Evolutionary conservation across 2,888 invertebrate genomes (phyloP).

Genomic region (Lottia gigantea): DNA sequence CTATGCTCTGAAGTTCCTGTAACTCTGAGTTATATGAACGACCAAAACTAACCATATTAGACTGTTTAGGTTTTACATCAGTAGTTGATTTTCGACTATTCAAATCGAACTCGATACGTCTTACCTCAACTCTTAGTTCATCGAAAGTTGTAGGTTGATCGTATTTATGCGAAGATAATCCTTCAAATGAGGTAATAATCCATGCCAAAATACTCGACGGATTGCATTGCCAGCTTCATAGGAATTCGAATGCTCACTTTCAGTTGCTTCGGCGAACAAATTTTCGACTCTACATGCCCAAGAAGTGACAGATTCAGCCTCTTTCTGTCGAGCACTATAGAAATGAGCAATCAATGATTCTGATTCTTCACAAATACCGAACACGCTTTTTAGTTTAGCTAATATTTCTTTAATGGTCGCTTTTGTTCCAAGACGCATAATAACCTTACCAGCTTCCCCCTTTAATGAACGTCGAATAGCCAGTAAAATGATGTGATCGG

Average conservation of each 20-base stretch:
- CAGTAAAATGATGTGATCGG: not conserved
- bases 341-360: slow-evolving; percentile 6
- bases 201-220: not conserved
- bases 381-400: slow-evolving; percentile 6
- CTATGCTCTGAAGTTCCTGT: not conserved
- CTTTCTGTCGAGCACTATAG: slow-evolving; percentile 10
- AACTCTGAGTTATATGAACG: not conserved
- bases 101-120: slow-evolving; percentile 1
- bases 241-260: not conserved
- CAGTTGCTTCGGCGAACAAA: not conserved
- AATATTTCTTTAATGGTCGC: not conserved
- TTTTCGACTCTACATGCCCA: slow-evolving; percentile 12
- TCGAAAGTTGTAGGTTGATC: not conserved
- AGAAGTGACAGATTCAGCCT: not conserved
- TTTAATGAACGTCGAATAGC: slow-evolving; percentile 1
- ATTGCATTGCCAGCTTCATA: not conserved
- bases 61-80: too few relatives aligned
- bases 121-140: not conserved
- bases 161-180: not conserved
- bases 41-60: too few relatives aligned
- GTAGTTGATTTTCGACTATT: too few relatives aligned
- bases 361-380: not conserved
- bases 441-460: slow-evolving; percentile 9
- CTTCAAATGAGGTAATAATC: not conserved
- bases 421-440: slow-evolving; percentile 8